These are phyloP conservation scores for Gorsachius goisagi DNA, from an alignment of 2,113 vertebrate species.

Conservation along the genomic window DNA sequence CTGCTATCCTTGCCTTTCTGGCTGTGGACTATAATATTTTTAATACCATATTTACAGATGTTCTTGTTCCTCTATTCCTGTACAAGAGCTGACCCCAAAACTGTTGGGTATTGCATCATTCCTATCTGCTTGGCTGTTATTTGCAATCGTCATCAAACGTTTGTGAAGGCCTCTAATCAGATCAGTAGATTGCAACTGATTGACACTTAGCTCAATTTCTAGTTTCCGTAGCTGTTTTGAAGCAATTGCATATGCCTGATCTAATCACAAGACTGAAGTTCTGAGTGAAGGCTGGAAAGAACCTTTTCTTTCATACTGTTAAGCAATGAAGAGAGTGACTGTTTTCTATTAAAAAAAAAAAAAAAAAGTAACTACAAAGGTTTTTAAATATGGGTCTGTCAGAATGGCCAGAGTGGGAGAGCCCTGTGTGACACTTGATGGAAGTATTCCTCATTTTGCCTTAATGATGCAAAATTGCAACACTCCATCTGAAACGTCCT, in stretches of 20 bases:
- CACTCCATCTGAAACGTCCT: constrained; percentile 62
- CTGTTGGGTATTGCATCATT: constrained; percentile 93
- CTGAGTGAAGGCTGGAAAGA: constrained; percentile 60
- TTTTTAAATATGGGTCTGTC: constrained; percentile 26
- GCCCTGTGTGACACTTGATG: constrained; percentile 46
- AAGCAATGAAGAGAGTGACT: constrained; percentile 54
- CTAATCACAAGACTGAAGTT: constrained; percentile 62
- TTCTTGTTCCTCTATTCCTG: constrained; percentile 98
- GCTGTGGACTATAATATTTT: constrained; percentile 89
- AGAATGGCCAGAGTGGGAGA: constrained; percentile 34
- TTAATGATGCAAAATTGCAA: constrained; percentile 71
- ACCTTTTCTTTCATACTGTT: constrained; percentile 59
- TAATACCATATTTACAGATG: constrained; percentile 94
- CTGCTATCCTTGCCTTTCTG: constrained; percentile 89
- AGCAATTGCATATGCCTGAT: constrained; percentile 31
- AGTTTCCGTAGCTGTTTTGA: constrained; percentile 22
- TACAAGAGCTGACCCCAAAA: constrained; percentile 91
- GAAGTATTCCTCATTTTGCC: constrained; percentile 66
- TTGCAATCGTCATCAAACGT: constrained; percentile 89
- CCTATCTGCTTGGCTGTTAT: constrained; percentile 91
- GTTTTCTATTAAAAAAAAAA: constrained; percentile 53
- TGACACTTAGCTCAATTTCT: constrained; percentile 79
- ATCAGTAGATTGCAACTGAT: constrained; percentile 88
- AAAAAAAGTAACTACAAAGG: background rate
- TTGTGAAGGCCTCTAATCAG: constrained; percentile 88